phyloP scores from a whole-genome alignment of 2,113 vertebrate genomes.

The Apaloderma vittatum region DNA sequence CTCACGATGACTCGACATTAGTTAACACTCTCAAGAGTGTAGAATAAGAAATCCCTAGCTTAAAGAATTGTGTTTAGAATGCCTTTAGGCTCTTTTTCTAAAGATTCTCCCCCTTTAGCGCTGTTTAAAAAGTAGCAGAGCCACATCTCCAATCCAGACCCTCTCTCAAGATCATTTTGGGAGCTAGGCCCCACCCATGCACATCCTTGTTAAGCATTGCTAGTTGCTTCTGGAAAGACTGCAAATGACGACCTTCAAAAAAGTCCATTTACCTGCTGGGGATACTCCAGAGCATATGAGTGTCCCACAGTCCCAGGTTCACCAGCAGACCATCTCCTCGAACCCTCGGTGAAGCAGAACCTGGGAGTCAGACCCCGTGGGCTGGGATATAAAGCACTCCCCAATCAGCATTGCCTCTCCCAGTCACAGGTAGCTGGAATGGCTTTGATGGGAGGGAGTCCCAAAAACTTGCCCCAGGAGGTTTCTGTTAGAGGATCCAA shows the following conservation, averaged over 20 bases:
- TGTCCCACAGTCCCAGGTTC: neutral
- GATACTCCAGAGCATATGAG: neutral
- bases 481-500: neutral
- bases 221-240: neutral
- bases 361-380: accelerated
- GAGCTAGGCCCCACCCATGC: neutral
- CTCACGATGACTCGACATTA: neutral
- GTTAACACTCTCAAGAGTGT: neutral
- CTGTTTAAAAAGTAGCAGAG: neutral
- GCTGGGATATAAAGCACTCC: neutral
- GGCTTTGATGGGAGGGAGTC: accelerated
- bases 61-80: neutral
- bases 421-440: accelerated
- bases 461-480: neutral
- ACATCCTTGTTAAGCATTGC: neutral
- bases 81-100: neutral
- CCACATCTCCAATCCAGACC: neutral
- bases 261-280: neutral
- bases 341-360: neutral
- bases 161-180: neutral
- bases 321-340: neutral
- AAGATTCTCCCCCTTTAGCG: slow-evolving; percentile 3
- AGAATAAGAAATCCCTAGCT: neutral
- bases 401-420: accelerated
- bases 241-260: neutral